Conservation (phyloP, 2,113 vertebrate species). For the Ailuropoda melanoleuca region DNA sequence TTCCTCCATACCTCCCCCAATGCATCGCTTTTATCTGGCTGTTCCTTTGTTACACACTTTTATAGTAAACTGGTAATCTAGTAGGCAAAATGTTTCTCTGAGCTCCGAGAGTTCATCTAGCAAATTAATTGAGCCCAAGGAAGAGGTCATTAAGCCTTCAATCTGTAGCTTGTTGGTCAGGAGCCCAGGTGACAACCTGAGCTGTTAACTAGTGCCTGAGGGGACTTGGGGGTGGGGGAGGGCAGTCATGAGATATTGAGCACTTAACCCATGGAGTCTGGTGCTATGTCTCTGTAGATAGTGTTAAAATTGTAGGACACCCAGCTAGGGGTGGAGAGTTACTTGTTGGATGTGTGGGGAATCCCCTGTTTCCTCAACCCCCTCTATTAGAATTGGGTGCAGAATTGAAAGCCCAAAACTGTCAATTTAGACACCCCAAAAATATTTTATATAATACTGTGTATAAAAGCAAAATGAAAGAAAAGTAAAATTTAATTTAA, state of each 20-base stretch:
- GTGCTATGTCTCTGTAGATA: not conserved
- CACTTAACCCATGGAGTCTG: not conserved
- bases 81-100: not conserved
- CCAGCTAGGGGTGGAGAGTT: not conserved
- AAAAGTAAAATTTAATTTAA: not conserved
- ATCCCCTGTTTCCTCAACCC: rapidly evolving
- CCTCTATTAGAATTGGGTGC: not conserved
- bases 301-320: not conserved
- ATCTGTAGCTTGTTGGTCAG: not conserved
- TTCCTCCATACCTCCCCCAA: too few species aligned
- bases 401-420: not conserved
- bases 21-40: not conserved
- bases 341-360: not conserved
- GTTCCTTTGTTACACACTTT: not conserved
- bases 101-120: not conserved
- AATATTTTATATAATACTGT: not conserved
- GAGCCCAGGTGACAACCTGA: not conserved
- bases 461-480: not conserved
- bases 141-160: not conserved
- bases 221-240: not conserved
- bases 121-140: not conserved
- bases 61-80: not conserved
- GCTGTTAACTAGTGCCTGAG: not conserved
- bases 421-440: not conserved
- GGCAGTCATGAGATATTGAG: not conserved